Conservation (phyloP, 2,797 vertebrate species). For the Cirrhinus mrigala region DNA sequence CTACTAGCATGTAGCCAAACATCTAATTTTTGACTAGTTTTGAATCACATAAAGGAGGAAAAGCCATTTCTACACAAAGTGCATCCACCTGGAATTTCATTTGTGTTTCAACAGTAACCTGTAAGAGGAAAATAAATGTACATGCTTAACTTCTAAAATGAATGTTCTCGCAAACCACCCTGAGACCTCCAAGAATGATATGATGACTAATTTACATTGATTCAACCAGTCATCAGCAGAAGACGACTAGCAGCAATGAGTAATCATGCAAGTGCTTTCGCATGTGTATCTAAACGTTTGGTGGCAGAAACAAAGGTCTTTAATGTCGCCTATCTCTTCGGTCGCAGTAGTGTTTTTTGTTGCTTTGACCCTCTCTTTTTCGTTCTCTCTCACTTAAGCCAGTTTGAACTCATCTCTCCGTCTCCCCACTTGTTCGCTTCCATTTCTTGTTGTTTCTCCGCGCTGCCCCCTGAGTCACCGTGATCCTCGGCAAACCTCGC, state of each 20-base stretch:
- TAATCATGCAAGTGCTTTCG: not conserved
- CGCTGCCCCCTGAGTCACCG: slow-evolving; percentile 68
- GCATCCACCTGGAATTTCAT: too few species aligned
- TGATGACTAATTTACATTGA: not conserved
- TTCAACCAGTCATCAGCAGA: not conserved
- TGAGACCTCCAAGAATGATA: not conserved
- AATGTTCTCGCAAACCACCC: not conserved
- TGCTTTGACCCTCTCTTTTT: slow-evolving; percentile 48
- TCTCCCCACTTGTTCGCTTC: slow-evolving; percentile 63
- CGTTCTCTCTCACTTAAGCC: slow-evolving; percentile 31
- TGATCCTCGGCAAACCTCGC: slow-evolving; percentile 75
- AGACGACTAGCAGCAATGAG: not conserved
- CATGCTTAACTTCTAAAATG: not conserved
- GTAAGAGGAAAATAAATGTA: too few species aligned
- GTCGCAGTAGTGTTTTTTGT: slow-evolving; percentile 5
- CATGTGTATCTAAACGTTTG: not conserved
- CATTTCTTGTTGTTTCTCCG: slow-evolving; percentile 68
- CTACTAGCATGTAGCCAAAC: too few species aligned
- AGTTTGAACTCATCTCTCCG: slow-evolving; percentile 50
- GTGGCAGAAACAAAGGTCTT: not conserved
- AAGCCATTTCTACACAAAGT: too few species aligned
- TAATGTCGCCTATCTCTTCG: not conserved
- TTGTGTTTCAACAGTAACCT: too few species aligned
- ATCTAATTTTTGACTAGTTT: too few species aligned
- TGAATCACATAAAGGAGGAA: too few species aligned